A percentile compares a stretch with the other conserved stretches of the same genome.
These are phyloP conservation scores for Coenonympha arcania DNA, from an alignment of 2,888 invertebrate species.

Conservation along the genomic window DNA sequence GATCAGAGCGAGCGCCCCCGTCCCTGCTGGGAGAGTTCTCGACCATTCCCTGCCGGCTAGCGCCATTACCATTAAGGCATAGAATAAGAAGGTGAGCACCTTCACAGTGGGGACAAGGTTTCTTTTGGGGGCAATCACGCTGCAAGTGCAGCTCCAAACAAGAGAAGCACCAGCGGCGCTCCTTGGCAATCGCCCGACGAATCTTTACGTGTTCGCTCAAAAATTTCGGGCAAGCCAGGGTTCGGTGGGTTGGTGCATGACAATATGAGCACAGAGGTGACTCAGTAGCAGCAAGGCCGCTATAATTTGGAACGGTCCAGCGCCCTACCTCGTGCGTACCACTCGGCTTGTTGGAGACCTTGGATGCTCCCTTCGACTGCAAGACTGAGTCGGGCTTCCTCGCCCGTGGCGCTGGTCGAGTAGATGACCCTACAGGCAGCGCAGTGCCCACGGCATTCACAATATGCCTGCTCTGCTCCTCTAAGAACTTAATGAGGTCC, in stretches of 20 bases:
- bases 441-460: background rate
- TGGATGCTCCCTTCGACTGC: too few relatives aligned
- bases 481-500: background rate
- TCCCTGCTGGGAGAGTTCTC: too few relatives aligned
- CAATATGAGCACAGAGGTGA: background rate
- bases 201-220: background rate
- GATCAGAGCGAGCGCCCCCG: too few relatives aligned
- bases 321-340: background rate
- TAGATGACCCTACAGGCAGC: background rate
- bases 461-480: background rate
- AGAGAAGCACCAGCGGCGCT: background rate
- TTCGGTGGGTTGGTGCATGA: background rate
- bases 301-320: background rate
- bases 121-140: too few relatives aligned
- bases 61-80: too few relatives aligned
- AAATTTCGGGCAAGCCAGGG: background rate
- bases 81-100: too few relatives aligned
- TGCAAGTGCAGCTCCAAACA: background rate
- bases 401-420: background rate
- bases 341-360: too few relatives aligned
- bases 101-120: too few relatives aligned
- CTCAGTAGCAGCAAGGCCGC: background rate
- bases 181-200: background rate
- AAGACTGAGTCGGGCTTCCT: too few relatives aligned
- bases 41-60: too few relatives aligned